Evolutionary conservation across 2,888 invertebrate genomes (phyloP).

Genomic region (Agriopis leucophaearia): DNA sequence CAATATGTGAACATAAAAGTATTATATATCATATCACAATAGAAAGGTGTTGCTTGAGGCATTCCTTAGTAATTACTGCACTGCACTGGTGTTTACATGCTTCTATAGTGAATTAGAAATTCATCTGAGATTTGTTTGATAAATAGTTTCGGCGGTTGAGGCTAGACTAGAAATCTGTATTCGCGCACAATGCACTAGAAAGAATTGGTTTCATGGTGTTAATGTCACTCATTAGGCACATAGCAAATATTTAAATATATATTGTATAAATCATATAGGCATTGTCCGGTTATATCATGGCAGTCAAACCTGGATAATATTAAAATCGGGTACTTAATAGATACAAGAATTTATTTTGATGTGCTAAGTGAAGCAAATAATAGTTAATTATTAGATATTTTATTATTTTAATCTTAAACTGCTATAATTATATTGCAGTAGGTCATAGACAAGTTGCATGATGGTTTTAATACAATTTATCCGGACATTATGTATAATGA

Average conservation of each 20-base stretch:
- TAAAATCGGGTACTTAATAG: slow-evolving; percentile 30
- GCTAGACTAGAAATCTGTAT: slow-evolving; percentile 37
- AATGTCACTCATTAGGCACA: slow-evolving; percentile 44
- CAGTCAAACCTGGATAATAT: slow-evolving; percentile 25
- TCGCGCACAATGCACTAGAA: slow-evolving; percentile 46
- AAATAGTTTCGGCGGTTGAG: slow-evolving; percentile 26
- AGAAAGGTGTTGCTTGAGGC: slow-evolving; percentile 12
- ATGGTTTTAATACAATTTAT: too few species aligned
- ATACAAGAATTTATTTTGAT: slow-evolving; percentile 31
- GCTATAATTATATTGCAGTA: slow-evolving; percentile 8
- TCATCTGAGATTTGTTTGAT: slow-evolving; percentile 29
- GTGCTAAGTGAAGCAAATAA: slow-evolving; percentile 5
- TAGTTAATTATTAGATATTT: slow-evolving; percentile 17
- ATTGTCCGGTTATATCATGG: slow-evolving; percentile 36
- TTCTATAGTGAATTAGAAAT: slow-evolving; percentile 34
- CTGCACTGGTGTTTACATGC: slow-evolving; percentile 20
- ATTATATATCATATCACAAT: slow-evolving; percentile 20
- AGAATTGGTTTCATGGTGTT: slow-evolving; percentile 43
- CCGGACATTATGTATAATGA: neutral
- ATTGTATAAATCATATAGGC: slow-evolving; percentile 37
- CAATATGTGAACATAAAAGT: slow-evolving; percentile 10
- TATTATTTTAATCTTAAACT: slow-evolving; percentile 13
- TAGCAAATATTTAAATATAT: slow-evolving; percentile 26
- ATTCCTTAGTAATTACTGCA: slow-evolving; percentile 18
- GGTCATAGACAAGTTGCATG: slow-evolving; percentile 6